Conservation (phyloP, 2,113 vertebrate genomes). For the Heloderma charlesbogerti region DNA sequence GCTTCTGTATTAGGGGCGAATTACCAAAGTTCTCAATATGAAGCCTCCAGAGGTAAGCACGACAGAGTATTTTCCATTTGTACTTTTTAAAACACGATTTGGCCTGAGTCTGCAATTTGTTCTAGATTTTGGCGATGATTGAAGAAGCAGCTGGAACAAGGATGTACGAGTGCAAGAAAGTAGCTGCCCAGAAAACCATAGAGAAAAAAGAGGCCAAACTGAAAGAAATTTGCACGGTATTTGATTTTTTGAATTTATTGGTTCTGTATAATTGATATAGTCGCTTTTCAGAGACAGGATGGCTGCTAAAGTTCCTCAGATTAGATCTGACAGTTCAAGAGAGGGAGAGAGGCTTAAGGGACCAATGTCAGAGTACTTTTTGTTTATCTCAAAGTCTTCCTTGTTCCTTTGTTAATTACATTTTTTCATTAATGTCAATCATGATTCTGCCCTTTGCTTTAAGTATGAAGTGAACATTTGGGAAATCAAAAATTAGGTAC, state of each 20-base stretch:
- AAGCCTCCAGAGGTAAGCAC: conserved; percentile 93
- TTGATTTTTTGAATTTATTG: neutral
- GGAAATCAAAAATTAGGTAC: neutral
- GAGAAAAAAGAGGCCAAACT: conserved; percentile 95
- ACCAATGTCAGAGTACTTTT: no score
- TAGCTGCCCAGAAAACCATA: conserved; percentile 91
- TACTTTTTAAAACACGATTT: conserved; percentile 10
- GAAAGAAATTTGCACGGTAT: conserved; percentile 88
- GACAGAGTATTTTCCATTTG: neutral
- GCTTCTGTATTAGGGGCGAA: conserved; percentile 86
- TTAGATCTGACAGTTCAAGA: neutral
- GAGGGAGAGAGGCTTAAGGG: neutral
- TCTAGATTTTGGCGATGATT: conserved; percentile 94
- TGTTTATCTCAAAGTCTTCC: neutral
- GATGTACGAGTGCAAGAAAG: conserved; percentile 97
- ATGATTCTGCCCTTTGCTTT: neutral
- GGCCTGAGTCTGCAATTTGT: neutral
- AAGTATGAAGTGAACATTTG: neutral
- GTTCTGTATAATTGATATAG: neutral
- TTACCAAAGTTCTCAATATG: conserved; percentile 98
- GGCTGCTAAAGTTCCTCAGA: neutral
- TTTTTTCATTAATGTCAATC: neutral
- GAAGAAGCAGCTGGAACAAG: conserved; percentile 97
- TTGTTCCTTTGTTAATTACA: neutral
- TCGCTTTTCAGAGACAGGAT: neutral